These are phyloP conservation scores for Rattus rattus DNA, from an alignment of 2,113 vertebrate species.

Conservation along the genomic window DNA sequence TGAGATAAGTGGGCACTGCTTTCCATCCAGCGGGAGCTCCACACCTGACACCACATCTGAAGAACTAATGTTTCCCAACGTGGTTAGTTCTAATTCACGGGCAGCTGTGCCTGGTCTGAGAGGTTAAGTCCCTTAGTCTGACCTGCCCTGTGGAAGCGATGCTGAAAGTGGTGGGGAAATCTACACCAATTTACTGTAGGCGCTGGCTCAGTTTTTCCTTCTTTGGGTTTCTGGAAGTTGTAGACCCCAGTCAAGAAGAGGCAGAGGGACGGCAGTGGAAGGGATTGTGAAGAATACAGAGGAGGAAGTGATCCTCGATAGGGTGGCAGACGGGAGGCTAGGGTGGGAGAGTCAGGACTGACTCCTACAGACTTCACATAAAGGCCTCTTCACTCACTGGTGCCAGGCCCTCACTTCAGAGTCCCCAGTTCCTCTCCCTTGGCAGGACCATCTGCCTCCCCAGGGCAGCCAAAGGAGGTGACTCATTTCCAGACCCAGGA, in stretches of 20 bases:
- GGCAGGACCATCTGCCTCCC: neutral
- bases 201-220: neutral
- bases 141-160: neutral
- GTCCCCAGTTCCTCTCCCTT: neutral
- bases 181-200: neutral
- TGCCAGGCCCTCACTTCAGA: neutral
- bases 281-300: neutral
- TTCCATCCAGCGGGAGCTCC: neutral
- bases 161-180: neutral
- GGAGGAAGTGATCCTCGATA: neutral
- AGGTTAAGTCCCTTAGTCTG: neutral
- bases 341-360: neutral
- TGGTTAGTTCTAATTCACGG: neutral
- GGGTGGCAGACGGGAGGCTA: neutral
- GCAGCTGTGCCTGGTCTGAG: neutral
- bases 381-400: neutral
- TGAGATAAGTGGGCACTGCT: neutral
- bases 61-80: neutral
- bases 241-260: neutral
- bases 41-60: neutral
- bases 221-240: neutral
- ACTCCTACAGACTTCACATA: neutral
- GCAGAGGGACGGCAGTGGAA: neutral
- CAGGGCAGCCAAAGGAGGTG: conserved; percentile 57
- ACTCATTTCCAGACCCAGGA: conserved; percentile 64